Evolutionary conservation across 2,888 invertebrate species (phyloP), one percentile per base, ranked within the genome.

Genomic region (Drosophila atripex): DNA sequence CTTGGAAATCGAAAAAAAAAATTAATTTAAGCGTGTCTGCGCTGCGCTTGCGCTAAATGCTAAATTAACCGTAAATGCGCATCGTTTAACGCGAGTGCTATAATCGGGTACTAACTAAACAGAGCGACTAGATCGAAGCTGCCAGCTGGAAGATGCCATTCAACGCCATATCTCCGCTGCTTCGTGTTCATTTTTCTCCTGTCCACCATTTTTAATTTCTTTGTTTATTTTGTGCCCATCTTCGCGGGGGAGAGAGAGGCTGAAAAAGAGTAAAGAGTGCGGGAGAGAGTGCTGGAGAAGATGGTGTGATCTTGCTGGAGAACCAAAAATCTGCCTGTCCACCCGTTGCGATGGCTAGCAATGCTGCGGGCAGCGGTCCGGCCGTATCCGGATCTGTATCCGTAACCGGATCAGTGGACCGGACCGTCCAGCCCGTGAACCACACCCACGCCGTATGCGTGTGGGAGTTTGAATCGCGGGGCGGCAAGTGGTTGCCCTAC

Each of bases 401-500:
- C 43, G 21, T 18, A 16, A 9, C 43, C 21, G 51, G 23, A 32
- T 39, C 28, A n/a, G 46, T 18, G 45, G 32, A 18, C 2, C 18
- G 18, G 18, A 18, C 18, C 23, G 57, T 57, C 43, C 57, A 8
- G 47, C 52, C 21, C 49, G 55, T 85, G 41, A 82, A 79, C 53
- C 76, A 89, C 46, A 87, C 89, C 45, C 91, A 91, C 78, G 92
- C 91, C 55, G 92, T 92, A 39, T 92, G 92, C 57, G 92, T 92
- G 39, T 92, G 92, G 92, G 92, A 92, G 79, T 91, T 88, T 65
- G 91, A 92, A 60, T 89, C 91, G 30, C 85, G 89, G 43, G 90
- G 89, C 68, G 90, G 90, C 55, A 93, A 94, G 88, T 97, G 97
- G 97, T 92, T 96, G 90, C 97, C 97, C 0, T 97, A 97, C 91